Evolutionary conservation across 2,797 vertebrate genomes (phyloP).

Genomic region (Falco berigora): DNA sequence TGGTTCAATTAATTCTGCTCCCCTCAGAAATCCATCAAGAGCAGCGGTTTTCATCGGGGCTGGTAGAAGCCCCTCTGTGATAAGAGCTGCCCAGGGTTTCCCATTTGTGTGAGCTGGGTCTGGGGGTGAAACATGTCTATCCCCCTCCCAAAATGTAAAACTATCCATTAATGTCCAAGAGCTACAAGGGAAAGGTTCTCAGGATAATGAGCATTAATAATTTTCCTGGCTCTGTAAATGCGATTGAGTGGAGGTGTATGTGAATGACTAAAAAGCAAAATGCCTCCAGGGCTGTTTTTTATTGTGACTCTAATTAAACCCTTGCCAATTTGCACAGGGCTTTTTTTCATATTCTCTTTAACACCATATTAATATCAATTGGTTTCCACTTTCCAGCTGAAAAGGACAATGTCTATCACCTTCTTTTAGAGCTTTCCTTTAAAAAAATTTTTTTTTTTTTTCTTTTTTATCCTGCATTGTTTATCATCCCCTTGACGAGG

Average conservation of each 20-base stretch:
- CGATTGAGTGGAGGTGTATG: constrained; percentile 37
- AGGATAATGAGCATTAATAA: constrained; percentile 35
- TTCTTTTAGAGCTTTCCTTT: constrained; percentile 24
- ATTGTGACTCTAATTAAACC: constrained; percentile 71
- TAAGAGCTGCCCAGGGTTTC: neutral
- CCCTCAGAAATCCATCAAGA: neutral
- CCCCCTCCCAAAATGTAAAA: neutral
- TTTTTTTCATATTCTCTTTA: constrained; percentile 44
- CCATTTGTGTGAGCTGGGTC: neutral
- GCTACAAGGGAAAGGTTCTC: constrained; percentile 16
- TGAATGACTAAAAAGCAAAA: constrained; percentile 53
- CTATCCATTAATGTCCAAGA: neutral
- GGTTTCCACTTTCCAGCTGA: constrained; percentile 73
- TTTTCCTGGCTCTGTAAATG: constrained; percentile 10
- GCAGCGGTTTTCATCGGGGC: neutral
- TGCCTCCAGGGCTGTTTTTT: constrained; percentile 65
- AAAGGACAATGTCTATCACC: constrained; percentile 70
- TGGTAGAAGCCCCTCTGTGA: neutral
- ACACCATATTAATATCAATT: constrained; percentile 55
- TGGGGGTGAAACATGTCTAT: neutral
- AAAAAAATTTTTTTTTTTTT: neutral
- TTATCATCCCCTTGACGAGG: constrained; percentile 51
- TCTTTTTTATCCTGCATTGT: neutral
- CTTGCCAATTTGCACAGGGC: constrained; percentile 65
- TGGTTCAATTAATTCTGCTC: neutral